Conservation (phyloP, 2,797 vertebrate genomes). For the Remorina albescens region DNA sequence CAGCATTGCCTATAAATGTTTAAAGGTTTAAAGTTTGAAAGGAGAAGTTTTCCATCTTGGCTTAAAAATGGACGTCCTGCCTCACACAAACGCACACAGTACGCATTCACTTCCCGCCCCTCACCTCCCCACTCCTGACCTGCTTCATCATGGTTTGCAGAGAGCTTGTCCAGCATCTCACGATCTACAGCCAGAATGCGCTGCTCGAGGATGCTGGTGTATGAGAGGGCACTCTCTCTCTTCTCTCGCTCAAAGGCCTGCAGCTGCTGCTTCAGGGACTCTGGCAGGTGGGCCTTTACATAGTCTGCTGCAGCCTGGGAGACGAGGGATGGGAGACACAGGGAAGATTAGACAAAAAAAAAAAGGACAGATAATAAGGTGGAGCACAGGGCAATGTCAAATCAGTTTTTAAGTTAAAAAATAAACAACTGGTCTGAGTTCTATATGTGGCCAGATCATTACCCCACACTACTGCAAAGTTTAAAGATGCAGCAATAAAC, state of each 20-base stretch:
- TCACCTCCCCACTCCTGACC: constrained; percentile 79
- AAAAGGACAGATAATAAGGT: neutral
- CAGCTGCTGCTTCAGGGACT: constrained; percentile 94
- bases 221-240: constrained; percentile 91
- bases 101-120: neutral
- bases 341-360: neutral
- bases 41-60: neutral
- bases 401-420: too few relatives aligned
- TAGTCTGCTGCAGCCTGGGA: constrained; percentile 95
- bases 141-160: constrained; percentile 96
- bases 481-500: neutral
- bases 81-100: neutral
- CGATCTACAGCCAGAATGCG: constrained; percentile 94
- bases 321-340: neutral
- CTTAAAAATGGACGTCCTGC: neutral
- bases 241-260: constrained; percentile 94
- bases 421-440: neutral
- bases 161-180: constrained; percentile 96
- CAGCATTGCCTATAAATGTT: neutral
- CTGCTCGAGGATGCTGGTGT: constrained; percentile 95
- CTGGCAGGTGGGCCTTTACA: constrained; percentile 94
- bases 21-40: neutral
- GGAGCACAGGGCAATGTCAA: too few relatives aligned
- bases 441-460: neutral
- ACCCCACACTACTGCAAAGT: neutral